phyloP scores from a whole-genome alignment of 2,113 vertebrate species.

The Malurus alboscapulatus region DNA sequence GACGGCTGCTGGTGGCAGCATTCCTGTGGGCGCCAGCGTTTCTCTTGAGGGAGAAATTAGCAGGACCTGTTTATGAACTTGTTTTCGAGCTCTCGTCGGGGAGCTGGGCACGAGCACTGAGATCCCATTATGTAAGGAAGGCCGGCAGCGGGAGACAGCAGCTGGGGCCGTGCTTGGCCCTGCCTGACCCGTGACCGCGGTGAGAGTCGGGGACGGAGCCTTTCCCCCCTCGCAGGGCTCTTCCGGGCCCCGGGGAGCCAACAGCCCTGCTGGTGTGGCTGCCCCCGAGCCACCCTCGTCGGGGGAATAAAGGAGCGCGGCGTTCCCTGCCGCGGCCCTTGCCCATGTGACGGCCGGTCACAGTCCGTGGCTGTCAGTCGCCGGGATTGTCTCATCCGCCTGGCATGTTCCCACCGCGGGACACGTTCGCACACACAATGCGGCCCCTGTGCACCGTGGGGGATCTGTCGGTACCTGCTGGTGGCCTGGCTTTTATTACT shows the following conservation, averaged over 20 bases:
- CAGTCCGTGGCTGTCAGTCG: neutral
- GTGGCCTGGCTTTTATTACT: slow-evolving; percentile 49
- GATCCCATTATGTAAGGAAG: slow-evolving; percentile 49
- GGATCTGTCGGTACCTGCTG: slow-evolving; percentile 63
- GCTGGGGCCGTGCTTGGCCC: slow-evolving; percentile 39
- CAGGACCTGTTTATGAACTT: slow-evolving; percentile 64
- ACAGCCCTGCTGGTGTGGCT: neutral
- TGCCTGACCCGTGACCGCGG: slow-evolving; percentile 38
- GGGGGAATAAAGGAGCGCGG: slow-evolving; percentile 21
- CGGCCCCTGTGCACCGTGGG: slow-evolving; percentile 47
- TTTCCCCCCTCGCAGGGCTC: neutral
- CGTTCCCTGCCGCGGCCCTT: slow-evolving; percentile 31
- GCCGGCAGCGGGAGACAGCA: slow-evolving; percentile 8
- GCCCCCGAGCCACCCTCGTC: neutral
- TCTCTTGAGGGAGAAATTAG: slow-evolving; percentile 32
- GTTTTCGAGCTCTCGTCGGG: slow-evolving; percentile 23
- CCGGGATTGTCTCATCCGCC: slow-evolving; percentile 53
- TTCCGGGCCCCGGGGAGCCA: neutral
- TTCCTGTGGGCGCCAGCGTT: slow-evolving; percentile 29
- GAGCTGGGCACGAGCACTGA: slow-evolving; percentile 45
- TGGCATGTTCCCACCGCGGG: slow-evolving; percentile 63
- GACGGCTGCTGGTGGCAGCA: slow-evolving; percentile 13
- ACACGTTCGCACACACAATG: slow-evolving; percentile 47
- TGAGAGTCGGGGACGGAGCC: slow-evolving; percentile 24
- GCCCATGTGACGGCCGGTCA: slow-evolving; percentile 10